A percentile compares a stretch with the other conserved stretches of the same genome.
phyloP scores from a whole-genome alignment of 2,888 invertebrate species.

The Brachyopa scutellaris region DNA sequence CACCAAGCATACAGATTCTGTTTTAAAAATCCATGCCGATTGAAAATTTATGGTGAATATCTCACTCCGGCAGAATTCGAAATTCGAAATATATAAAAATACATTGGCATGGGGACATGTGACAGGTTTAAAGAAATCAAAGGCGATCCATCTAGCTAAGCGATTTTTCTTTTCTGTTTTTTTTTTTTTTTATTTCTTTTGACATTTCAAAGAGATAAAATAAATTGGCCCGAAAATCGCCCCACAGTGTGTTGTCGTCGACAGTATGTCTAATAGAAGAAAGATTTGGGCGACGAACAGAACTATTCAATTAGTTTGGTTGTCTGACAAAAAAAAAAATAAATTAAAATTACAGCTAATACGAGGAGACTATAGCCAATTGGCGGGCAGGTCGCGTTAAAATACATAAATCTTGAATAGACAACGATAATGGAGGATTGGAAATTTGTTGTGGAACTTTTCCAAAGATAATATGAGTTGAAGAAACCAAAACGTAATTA shows the following conservation, averaged over 20 bases:
- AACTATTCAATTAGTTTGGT: constrained; percentile 56
- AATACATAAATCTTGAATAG: constrained; percentile 26
- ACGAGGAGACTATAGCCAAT: no score
- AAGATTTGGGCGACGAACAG: constrained; percentile 12
- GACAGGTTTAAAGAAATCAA: constrained; percentile 15
- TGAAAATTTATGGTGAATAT: constrained; percentile 9
- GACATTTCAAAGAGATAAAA: constrained; percentile 13
- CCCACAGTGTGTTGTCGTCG: constrained; percentile 13
- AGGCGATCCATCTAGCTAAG: neutral
- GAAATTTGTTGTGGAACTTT: constrained; percentile 22
- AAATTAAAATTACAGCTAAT: constrained; percentile 20
- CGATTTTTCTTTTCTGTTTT: neutral
- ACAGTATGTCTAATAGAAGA: constrained; percentile 55
- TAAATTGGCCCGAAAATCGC: constrained; percentile 44
- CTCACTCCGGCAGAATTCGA: neutral
- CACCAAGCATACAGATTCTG: constrained; percentile 5
- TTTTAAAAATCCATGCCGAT: constrained; percentile 10
- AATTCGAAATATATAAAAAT: constrained; percentile 9
- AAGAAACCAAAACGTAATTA: constrained; percentile 32
- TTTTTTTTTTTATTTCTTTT: neutral
- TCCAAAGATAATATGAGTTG: constrained; percentile 57
- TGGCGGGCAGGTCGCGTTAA: neutral
- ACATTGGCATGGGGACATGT: constrained; percentile 4
- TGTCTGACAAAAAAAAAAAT: constrained; percentile 45
- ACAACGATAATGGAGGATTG: neutral